These are phyloP conservation scores for Clarias batrachus DNA, from an alignment of 2,113 vertebrate genomes.

Conservation along the genomic window DNA sequence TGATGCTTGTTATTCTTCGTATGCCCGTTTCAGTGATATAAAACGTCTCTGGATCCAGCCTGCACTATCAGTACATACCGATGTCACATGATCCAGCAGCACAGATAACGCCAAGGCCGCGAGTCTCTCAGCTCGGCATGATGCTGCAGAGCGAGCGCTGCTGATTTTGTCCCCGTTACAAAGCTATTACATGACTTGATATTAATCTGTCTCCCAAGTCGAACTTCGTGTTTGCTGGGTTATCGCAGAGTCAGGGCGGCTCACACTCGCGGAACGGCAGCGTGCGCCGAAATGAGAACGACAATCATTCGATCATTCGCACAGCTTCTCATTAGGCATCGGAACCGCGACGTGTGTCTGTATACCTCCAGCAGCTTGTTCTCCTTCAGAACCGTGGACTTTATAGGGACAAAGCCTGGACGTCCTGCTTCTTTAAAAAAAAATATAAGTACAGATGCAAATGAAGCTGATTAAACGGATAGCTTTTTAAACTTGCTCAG, in stretches of 20 bases:
- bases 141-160: neutral
- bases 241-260: conserved; percentile 1
- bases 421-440: neutral
- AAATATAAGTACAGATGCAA: neutral
- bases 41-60: neutral
- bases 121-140: neutral
- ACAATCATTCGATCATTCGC: neutral
- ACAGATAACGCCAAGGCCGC: neutral
- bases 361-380: neutral
- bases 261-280: neutral
- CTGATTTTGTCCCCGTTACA: conserved; percentile 33
- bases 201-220: conserved; percentile 12
- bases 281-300: neutral
- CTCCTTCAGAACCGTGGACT: neutral
- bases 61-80: neutral
- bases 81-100: neutral
- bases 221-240: conserved; percentile 24
- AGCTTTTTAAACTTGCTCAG: neutral
- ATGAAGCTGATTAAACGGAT: neutral
- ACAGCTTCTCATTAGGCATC: neutral
- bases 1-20: neutral
- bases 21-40: neutral
- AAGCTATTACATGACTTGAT: conserved; percentile 23
- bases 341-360: too few species aligned
- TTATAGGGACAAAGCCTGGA: neutral